These are phyloP conservation scores for Sebastes elongatus DNA, from an alignment of 2,797 vertebrate species.

Conservation along the genomic window DNA sequence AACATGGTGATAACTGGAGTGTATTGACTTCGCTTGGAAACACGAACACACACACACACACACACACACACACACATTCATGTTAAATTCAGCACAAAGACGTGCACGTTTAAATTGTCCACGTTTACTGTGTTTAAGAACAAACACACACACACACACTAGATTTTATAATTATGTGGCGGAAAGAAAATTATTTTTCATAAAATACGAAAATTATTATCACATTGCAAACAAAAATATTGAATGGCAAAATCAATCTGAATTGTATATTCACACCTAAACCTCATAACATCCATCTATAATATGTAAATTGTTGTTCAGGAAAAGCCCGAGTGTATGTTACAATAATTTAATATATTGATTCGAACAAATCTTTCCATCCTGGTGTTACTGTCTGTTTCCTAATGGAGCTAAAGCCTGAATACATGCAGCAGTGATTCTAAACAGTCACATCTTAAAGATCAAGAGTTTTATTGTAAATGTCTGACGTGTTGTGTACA, in stretches of 20 bases:
- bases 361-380: conserved; percentile 90
- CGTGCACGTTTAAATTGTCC: background rate
- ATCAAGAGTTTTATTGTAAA: conserved; percentile 42
- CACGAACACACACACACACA: conserved; percentile 14
- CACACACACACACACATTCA: conserved; percentile 5
- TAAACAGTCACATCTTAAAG: conserved; percentile 48
- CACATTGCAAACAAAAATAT: background rate
- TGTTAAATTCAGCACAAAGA: background rate
- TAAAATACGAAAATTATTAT: background rate
- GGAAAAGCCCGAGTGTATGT: conserved; percentile 11
- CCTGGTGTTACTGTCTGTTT: conserved; percentile 88
- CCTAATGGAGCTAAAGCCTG: conserved; percentile 89
- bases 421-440: conserved; percentile 74
- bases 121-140: background rate
- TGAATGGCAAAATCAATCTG: background rate
- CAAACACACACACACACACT: background rate
- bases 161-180: background rate
- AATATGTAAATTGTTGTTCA: background rate
- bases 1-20: conserved; percentile 28
- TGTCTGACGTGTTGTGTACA: background rate
- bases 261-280: background rate
- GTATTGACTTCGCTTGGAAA: conserved; percentile 24
- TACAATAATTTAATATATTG: conserved; percentile 52
- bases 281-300: background rate
- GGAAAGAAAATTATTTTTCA: background rate